phyloP scores from a whole-genome alignment of 2,113 vertebrate species.

The Stercorarius parasiticus region DNA sequence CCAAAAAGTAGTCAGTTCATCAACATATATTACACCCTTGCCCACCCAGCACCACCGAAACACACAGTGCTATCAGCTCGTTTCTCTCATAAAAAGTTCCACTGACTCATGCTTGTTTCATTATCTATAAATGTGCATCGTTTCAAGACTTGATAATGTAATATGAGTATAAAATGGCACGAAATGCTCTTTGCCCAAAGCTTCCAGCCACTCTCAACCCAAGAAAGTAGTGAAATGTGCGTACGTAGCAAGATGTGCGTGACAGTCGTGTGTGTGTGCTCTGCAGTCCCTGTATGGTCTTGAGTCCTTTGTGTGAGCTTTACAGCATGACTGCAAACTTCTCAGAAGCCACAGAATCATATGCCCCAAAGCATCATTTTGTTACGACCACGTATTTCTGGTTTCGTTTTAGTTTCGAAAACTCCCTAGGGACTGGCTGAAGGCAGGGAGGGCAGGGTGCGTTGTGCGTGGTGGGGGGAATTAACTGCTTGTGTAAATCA shows the following conservation, averaged over 20 bases:
- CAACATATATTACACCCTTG: background rate
- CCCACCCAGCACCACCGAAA: background rate
- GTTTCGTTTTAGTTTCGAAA: background rate
- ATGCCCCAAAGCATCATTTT: background rate
- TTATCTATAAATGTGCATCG: slow-evolving; percentile 28
- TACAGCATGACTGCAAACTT: background rate
- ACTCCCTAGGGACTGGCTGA: background rate
- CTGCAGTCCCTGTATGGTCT: background rate
- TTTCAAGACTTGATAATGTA: background rate
- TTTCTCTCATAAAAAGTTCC: background rate
- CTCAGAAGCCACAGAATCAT: background rate
- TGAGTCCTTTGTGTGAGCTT: background rate
- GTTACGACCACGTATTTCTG: background rate
- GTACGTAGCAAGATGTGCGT: background rate
- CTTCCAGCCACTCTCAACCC: background rate
- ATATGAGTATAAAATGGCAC: background rate
- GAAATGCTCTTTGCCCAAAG: background rate
- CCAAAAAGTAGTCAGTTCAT: background rate
- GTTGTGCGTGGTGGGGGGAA: background rate
- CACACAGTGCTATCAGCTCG: background rate
- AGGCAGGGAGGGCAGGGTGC: background rate
- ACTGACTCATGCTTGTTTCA: background rate
- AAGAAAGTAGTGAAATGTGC: background rate
- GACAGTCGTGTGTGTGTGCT: rapidly evolving
- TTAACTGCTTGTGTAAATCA: background rate